Percentiles rank a stretch among this genome's conserved stretches.
Evolutionary conservation across 1,140 invertebrate species (phyloP).

Genomic region (Bradynema listronoti): DNA sequence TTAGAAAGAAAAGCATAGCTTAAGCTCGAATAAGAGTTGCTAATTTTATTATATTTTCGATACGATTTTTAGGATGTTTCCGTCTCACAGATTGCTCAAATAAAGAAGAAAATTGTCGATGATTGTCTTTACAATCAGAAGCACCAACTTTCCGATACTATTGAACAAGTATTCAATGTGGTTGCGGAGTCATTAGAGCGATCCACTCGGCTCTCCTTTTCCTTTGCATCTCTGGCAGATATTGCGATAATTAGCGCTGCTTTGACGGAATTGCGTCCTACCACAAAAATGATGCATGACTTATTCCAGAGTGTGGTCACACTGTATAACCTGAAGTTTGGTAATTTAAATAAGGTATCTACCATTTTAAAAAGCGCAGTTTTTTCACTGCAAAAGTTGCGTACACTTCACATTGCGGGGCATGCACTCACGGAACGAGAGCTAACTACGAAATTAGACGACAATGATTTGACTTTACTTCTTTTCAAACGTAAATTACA

Average conservation of each 20-base stretch:
- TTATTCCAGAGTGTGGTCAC: slow-evolving; percentile 15
- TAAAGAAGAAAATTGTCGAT: slow-evolving; percentile 27
- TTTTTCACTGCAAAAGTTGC: slow-evolving; percentile 2
- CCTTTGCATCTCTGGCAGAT: background rate
- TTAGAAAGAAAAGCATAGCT: no score
- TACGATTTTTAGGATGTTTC: slow-evolving; percentile 22
- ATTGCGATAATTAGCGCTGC: background rate
- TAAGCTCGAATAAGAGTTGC: no score
- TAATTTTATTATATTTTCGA: no score
- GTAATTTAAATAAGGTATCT: slow-evolving; percentile 17
- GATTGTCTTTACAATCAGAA: slow-evolving; percentile 24
- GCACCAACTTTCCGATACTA: slow-evolving; percentile 10
- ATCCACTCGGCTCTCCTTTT: slow-evolving; percentile 11
- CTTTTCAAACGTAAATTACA: slow-evolving; percentile 19
- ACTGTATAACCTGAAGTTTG: slow-evolving; percentile 6
- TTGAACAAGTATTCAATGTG: slow-evolving; percentile 23
- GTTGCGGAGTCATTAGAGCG: no score
- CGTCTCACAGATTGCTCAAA: slow-evolving; percentile 10
- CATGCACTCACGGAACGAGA: slow-evolving; percentile 11
- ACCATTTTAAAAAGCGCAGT: slow-evolving; percentile 23
- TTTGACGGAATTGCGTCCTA: slow-evolving; percentile 4
- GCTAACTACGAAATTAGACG: slow-evolving; percentile 11
- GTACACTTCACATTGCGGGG: slow-evolving; percentile 20
- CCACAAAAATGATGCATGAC: slow-evolving; percentile 27
- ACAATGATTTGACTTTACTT: slow-evolving; percentile 26